Evolutionary conservation across 92 coral and sea anemone species (phyloP), one percentile per base, ranked within the genome.

Genomic region (Palythoa grandiflora): DNA sequence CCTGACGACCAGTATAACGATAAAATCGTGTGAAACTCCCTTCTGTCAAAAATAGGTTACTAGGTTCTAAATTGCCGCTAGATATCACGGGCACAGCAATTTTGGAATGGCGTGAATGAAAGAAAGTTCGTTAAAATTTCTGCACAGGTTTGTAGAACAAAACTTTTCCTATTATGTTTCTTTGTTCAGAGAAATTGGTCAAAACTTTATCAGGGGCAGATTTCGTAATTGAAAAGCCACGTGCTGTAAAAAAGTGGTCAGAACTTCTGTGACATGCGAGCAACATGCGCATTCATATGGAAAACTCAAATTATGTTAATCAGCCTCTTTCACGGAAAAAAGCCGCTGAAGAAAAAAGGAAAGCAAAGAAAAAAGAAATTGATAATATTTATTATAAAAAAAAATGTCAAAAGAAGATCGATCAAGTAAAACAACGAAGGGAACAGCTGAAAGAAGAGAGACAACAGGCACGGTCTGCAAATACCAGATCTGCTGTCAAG

Each of bases 281-380:
- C 14, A 71, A 71, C 1, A 71, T n/a, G 74, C 47, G 48, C 48
- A 14, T 71, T 71, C 44, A 71, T 4, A 71, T 71, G 75, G 48
- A 6, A 71, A 71, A 71, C 14, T 28, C 47, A 71, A 71, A 71
- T 71, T 71, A 71, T 71, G 75, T 71, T 71, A 71, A 71, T 71
- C 75, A 71, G 8, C 75, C 75, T 21, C 75, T 71, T 71, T 28
- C 47, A 28, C 14, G 75, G 47, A 28, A 71, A 71, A 71, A 71
- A 36, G 39, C 48, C 5, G 39, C 38, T 8, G 38, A 71, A 36
- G 13, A 36, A 71, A 71, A 35, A 68, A 68, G 38, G 37, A 68
- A 68, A 68, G 6, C 28, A 68, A 17, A 20, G 37, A 68, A 20
- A 68, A 68, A 39, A 36, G 75, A 71, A 71, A 71, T 0, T 4